Conservation (phyloP, 2,113 vertebrate species). For the Dicerorhinus sumatrensis region DNA sequence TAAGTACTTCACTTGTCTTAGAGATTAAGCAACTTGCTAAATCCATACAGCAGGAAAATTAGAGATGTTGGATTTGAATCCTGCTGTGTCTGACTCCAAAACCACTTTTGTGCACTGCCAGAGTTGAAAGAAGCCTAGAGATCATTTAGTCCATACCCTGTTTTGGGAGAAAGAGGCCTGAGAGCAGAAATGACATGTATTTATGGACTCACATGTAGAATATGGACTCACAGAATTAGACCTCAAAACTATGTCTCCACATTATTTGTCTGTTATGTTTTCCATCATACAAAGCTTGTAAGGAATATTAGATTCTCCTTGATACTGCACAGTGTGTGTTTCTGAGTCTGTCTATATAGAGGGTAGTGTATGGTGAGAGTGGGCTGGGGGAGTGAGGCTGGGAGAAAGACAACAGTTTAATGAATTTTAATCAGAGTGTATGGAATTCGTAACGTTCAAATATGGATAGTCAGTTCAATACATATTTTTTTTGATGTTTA, state of each 20-base stretch:
- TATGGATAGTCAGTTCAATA: not conserved
- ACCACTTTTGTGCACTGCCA: not conserved
- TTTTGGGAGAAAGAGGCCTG: not conserved
- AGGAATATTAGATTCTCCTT: not conserved
- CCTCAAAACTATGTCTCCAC: not conserved
- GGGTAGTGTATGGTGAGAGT: not conserved
- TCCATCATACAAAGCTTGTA: not conserved
- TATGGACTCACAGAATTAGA: not conserved
- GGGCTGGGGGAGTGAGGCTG: not conserved
- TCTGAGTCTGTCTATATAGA: not conserved
- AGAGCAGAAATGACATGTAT: not conserved
- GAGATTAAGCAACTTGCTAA: slow-evolving; percentile 20
- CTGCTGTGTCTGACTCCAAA: not conserved
- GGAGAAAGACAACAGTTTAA: not conserved
- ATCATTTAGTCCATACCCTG: not conserved
- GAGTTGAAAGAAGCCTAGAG: not conserved
- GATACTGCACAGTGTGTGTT: not conserved
- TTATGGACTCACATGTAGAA: not conserved
- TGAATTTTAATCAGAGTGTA: not conserved
- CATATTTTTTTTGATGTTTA: not conserved
- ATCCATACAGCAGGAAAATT: not conserved
- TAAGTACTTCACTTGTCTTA: not conserved
- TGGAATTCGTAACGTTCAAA: not conserved
- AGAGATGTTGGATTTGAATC: not conserved
- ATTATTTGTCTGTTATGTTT: not conserved